phyloP scores from a whole-genome alignment of 2,888 invertebrate genomes.

The Elmis aenea region DNA sequence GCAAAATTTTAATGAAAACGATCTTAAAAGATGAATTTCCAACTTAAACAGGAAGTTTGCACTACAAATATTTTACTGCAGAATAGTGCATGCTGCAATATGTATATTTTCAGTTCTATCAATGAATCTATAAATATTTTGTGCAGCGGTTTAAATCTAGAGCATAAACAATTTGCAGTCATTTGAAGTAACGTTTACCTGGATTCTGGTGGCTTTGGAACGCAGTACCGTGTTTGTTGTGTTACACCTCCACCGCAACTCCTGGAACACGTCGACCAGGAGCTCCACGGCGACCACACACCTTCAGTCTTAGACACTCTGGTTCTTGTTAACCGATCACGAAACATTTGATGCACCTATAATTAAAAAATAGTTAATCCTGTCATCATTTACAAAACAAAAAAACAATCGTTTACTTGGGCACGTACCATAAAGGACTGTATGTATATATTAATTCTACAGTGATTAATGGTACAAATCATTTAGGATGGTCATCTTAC shows the following conservation, averaged over 20 bases:
- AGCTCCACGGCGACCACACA: conserved; percentile 67
- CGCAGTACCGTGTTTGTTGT: conserved; percentile 67
- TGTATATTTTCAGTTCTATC: too few relatives aligned
- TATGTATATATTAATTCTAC: background rate
- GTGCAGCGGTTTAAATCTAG: too few relatives aligned
- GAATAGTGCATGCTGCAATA: too few relatives aligned
- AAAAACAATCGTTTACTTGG: background rate
- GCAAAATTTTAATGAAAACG: too few relatives aligned
- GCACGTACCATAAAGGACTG: background rate
- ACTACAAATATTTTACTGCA: too few relatives aligned
- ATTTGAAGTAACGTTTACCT: too few relatives aligned
- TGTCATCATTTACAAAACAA: background rate
- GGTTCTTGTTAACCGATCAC: conserved; percentile 35
- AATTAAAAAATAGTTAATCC: conserved; percentile 17
- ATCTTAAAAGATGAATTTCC: too few relatives aligned
- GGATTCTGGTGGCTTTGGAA: too few relatives aligned
- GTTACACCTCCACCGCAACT: conserved; percentile 73
- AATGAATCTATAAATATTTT: too few relatives aligned
- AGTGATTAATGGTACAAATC: background rate
- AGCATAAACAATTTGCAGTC: too few relatives aligned
- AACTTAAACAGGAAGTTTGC: too few relatives aligned
- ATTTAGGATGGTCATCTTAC: too few relatives aligned
- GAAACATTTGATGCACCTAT: conserved; percentile 42
- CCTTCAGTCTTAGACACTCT: conserved; percentile 39
- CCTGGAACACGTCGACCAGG: conserved; percentile 71